Percentiles rank a stretch among this genome's conserved stretches.
These are phyloP conservation scores for Drosophila murphyi DNA, from an alignment of 1,140 invertebrate species.

Conservation along the genomic window DNA sequence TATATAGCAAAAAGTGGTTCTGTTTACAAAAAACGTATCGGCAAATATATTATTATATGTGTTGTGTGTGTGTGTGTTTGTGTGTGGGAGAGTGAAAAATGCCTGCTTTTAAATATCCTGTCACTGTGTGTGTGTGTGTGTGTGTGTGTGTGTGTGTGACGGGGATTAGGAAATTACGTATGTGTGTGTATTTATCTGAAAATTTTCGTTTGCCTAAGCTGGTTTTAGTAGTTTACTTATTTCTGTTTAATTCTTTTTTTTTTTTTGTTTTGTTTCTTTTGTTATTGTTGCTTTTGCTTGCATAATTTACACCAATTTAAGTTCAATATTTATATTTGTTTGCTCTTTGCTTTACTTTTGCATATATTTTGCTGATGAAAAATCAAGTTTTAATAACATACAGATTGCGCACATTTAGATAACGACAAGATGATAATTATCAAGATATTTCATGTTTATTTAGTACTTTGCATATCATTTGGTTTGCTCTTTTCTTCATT, in stretches of 20 bases:
- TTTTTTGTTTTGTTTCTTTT: constrained; percentile 9
- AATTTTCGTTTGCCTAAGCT: constrained; percentile 52
- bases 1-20: constrained; percentile 49
- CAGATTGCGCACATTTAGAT: constrained; percentile 74
- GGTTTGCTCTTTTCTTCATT: constrained; percentile 17
- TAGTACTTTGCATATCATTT: constrained; percentile 20
- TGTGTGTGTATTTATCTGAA: constrained; percentile 52
- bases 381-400: constrained; percentile 59
- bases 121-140: constrained; percentile 44
- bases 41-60: constrained; percentile 36
- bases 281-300: constrained; percentile 15
- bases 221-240: constrained; percentile 54
- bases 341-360: constrained; percentile 16
- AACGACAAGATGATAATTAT: constrained; percentile 75
- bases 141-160: too few relatives aligned
- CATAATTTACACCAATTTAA: constrained; percentile 56
- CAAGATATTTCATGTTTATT: constrained; percentile 36
- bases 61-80: constrained; percentile 26
- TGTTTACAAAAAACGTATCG: constrained; percentile 60
- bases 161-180: constrained; percentile 71
- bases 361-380: constrained; percentile 46
- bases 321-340: constrained; percentile 33
- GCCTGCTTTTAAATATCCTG: constrained; percentile 36
- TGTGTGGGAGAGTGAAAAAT: constrained; percentile 37
- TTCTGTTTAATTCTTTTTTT: constrained; percentile 24